Evolutionary conservation across 2,888 invertebrate species (phyloP).

Genomic region (Ophioninae sp.): DNA sequence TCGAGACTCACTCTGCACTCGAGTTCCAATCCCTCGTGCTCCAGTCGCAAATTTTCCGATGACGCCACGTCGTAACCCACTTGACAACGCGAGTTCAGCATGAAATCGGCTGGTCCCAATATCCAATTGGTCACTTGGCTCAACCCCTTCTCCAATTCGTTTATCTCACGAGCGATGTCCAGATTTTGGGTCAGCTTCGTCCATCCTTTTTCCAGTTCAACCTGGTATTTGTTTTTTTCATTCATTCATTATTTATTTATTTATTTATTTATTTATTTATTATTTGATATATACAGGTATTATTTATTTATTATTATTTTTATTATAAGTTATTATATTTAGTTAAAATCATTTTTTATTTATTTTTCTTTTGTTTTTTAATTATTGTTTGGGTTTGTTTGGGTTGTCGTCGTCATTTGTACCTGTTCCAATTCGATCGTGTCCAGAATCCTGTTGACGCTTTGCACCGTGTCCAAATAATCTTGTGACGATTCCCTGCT

Average conservation of each 20-base stretch:
- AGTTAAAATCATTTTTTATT: too few relatives aligned
- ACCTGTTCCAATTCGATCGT: slow-evolving; percentile 84
- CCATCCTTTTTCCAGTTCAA: slow-evolving; percentile 85
- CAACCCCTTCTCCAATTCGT: slow-evolving; percentile 85
- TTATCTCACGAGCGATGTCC: slow-evolving; percentile 84
- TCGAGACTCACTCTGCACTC: slow-evolving; percentile 85
- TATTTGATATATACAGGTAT: too few relatives aligned
- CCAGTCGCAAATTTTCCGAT: slow-evolving; percentile 88
- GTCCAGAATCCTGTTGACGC: slow-evolving; percentile 83
- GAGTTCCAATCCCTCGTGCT: slow-evolving; percentile 89
- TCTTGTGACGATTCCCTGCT: slow-evolving; percentile 83
- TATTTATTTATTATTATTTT: too few relatives aligned
- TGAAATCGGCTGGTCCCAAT: slow-evolving; percentile 88
- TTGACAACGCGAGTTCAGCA: slow-evolving; percentile 87
- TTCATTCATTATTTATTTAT: not conserved
- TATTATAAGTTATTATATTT: too few relatives aligned
- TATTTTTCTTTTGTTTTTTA: slow-evolving; percentile 18
- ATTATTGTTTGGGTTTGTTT: not conserved
- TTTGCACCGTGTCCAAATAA: slow-evolving; percentile 84
- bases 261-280: not conserved
- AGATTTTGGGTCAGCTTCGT: slow-evolving; percentile 84
- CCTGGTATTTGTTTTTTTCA: slow-evolving; percentile 60
- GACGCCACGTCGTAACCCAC: slow-evolving; percentile 88
- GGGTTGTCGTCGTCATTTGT: slow-evolving; percentile 4
- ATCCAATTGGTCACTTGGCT: slow-evolving; percentile 91